Percentiles rank a stretch among this genome's conserved stretches.
phyloP scores from a whole-genome alignment of 2,888 invertebrate genomes.

The Mongoloraphidia duomilia region DNA sequence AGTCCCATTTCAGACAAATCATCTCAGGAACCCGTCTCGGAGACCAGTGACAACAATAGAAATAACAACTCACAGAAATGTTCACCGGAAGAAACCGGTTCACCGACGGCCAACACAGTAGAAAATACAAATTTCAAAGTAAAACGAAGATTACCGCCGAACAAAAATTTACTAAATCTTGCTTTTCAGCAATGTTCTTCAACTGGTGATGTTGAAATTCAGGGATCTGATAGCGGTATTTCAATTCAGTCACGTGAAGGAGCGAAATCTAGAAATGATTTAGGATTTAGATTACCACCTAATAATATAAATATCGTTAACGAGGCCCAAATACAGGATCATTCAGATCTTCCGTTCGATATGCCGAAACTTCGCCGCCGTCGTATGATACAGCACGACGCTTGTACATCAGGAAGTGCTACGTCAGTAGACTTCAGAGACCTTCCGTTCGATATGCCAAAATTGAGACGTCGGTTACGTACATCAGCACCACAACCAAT shows the following conservation, averaged over 20 bases:
- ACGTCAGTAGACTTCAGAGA: constrained; percentile 66
- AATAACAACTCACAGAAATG: constrained; percentile 65
- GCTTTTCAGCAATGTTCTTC: constrained; percentile 40
- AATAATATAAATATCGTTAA: constrained; percentile 27
- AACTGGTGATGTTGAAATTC: constrained; percentile 57
- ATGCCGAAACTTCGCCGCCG: constrained; percentile 74
- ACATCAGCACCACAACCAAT: constrained; percentile 42
- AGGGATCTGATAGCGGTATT: constrained; percentile 79
- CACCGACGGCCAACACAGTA: constrained; percentile 26
- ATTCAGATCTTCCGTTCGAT: constrained; percentile 73
- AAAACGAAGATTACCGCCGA: constrained; percentile 54
- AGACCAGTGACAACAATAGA: constrained; percentile 67
- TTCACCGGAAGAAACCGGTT: constrained; percentile 50
- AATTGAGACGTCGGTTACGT: constrained; percentile 60
- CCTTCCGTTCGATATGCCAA: constrained; percentile 86
- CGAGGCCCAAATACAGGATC: constrained; percentile 42
- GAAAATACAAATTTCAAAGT: constrained; percentile 34
- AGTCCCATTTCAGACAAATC: constrained; percentile 85
- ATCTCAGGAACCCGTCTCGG: constrained; percentile 72
- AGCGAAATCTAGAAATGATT: constrained; percentile 1
- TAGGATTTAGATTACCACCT: not conserved
- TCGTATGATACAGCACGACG: constrained; percentile 49
- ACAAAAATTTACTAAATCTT: constrained; percentile 58
- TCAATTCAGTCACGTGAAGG: constrained; percentile 73
- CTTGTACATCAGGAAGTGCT: constrained; percentile 56